Percentiles rank a stretch among this genome's conserved stretches.
Conservation (phyloP, 1,140 invertebrate genomes). For the Zaprionus vittiger region DNA sequence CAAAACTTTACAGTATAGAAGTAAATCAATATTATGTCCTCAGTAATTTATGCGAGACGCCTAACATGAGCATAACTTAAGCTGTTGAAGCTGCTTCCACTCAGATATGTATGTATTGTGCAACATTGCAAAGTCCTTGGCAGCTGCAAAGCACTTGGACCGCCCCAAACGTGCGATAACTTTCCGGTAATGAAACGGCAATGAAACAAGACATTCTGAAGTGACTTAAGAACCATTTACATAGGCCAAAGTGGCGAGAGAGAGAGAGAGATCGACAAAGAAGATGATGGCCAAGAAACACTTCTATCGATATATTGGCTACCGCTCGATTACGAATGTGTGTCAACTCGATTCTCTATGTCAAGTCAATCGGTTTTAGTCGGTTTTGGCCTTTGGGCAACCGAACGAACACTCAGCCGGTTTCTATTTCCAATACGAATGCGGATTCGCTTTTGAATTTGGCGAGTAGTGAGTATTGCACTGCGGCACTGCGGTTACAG, state of each 20-base stretch:
- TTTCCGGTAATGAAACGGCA: conserved; percentile 57
- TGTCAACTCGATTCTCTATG: conserved; percentile 67
- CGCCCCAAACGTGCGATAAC: conserved; percentile 20
- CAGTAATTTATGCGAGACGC: not conserved
- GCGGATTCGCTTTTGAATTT: conserved; percentile 8
- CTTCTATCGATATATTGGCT: not conserved
- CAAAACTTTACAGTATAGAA: not conserved
- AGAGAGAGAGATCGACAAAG: conserved; percentile 21
- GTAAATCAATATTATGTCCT: not conserved
- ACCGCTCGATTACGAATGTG: conserved; percentile 47
- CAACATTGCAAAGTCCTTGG: conserved; percentile 27
- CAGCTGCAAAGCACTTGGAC: conserved; percentile 12
- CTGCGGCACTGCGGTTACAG: conserved; percentile 17
- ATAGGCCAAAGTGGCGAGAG: conserved; percentile 5
- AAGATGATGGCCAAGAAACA: conserved; percentile 57
- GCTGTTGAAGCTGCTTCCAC: not conserved
- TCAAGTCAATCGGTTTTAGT: conserved; percentile 44
- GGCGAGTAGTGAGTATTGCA: conserved; percentile 1
- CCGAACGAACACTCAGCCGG: conserved; percentile 42
- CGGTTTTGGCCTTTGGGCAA: conserved; percentile 33
- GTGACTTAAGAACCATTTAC: conserved; percentile 34
- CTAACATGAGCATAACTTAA: not conserved
- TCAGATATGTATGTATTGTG: conserved; percentile 14
- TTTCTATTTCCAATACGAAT: conserved; percentile 41
- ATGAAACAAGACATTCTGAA: conserved; percentile 24